phyloP scores from a whole-genome alignment of 2,113 vertebrate genomes.

The Sakesphorus luctuosus region DNA sequence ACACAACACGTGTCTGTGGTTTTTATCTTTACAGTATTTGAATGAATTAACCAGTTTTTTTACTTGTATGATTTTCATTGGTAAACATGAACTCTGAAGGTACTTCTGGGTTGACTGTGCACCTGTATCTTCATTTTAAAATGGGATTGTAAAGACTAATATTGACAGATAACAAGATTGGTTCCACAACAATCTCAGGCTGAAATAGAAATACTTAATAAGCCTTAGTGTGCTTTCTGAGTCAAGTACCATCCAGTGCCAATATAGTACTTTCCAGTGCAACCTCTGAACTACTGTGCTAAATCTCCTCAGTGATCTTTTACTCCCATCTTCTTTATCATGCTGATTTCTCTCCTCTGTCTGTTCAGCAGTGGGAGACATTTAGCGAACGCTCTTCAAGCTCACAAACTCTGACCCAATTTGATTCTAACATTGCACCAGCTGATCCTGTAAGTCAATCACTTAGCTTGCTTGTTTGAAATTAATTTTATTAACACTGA shows the following conservation, averaged over 20 bases:
- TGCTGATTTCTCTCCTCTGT: conserved; percentile 96
- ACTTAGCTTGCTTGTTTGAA: conserved; percentile 97
- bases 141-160: not conserved
- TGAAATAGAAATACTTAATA: not conserved
- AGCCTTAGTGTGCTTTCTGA: not conserved
- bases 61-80: not conserved
- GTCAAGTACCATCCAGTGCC: not conserved
- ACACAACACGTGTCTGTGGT: not conserved
- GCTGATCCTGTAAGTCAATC: conserved; percentile 99
- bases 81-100: not conserved
- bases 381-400: conserved; percentile 99
- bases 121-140: not conserved
- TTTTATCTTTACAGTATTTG: not conserved
- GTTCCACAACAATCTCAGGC: not conserved
- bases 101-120: not conserved
- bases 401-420: conserved; percentile 99
- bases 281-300: conserved; percentile 74
- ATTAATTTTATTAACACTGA: conserved; percentile 97
- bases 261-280: conserved; percentile 69
- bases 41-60: not conserved
- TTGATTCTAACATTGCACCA: conserved; percentile 99
- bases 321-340: conserved; percentile 74
- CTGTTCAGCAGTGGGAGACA: conserved; percentile 99
- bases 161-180: not conserved
- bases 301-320: conserved; percentile 77